Percentiles rank a stretch among this genome's conserved stretches.
phyloP scores from a whole-genome alignment of 2,797 vertebrate species.

The Pipistrellus pygmaeus region DNA sequence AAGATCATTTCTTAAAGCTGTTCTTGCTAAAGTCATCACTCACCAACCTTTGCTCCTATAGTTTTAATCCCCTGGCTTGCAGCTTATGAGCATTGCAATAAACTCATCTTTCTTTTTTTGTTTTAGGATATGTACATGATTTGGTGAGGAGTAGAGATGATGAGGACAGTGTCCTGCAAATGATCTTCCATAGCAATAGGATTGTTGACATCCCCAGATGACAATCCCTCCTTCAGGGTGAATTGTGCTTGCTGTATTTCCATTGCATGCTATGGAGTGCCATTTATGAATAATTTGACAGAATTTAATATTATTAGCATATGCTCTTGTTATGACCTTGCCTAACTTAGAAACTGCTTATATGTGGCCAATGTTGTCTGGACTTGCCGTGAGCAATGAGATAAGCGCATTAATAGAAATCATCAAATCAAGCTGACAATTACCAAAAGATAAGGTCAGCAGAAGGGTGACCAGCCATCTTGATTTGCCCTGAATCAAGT shows the following conservation, averaged over 20 bases:
- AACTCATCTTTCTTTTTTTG: neutral
- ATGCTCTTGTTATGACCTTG: neutral
- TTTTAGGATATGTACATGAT: neutral
- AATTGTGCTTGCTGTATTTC: neutral
- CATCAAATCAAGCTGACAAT: neutral
- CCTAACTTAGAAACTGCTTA: neutral
- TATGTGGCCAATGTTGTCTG: neutral
- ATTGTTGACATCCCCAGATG: neutral
- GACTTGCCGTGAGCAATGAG: neutral
- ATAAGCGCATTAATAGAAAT: neutral
- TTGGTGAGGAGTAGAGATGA: neutral
- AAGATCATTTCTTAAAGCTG: neutral
- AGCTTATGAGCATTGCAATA: neutral
- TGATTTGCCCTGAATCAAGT: neutral
- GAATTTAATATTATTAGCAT: neutral
- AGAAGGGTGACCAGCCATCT: neutral
- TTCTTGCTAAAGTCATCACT: neutral
- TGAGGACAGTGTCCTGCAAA: neutral
- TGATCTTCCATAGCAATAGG: neutral
- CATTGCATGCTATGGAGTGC: no score
- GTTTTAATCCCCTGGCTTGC: neutral
- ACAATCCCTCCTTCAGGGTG: neutral
- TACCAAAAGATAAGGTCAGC: neutral
- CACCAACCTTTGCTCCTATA: neutral
- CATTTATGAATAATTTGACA: neutral